Evolutionary conservation across 2,797 vertebrate genomes (phyloP).

Genomic region (Falco concolor): DNA sequence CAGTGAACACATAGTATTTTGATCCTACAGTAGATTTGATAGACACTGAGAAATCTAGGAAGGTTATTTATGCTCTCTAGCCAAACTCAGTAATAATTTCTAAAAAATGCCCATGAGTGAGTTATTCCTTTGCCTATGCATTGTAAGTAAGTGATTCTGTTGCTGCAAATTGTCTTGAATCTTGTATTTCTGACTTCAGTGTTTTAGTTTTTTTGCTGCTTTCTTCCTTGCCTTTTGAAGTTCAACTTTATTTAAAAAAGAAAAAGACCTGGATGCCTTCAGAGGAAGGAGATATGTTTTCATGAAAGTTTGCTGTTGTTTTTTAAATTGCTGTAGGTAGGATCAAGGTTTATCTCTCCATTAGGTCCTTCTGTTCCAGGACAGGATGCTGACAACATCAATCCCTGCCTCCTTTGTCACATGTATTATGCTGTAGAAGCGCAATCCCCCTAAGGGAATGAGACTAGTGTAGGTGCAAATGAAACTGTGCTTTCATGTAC

Average conservation of each 20-base stretch:
- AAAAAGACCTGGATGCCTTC: accelerated
- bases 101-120: neutral
- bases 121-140: neutral
- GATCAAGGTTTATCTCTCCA: neutral
- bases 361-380: neutral
- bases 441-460: neutral
- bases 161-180: neutral
- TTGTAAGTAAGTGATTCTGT: neutral
- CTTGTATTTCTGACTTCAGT: neutral
- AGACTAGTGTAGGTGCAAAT: neutral
- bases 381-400: neutral
- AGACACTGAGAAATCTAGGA: neutral
- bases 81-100: too few species aligned
- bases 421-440: accelerated
- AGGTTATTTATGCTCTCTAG: neutral
- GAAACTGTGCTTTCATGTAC: neutral
- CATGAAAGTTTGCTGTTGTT: neutral
- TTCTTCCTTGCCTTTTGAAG: neutral
- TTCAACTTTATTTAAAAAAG: neutral
- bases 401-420: neutral
- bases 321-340: neutral
- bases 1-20: neutral
- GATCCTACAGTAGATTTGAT: neutral
- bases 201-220: neutral
- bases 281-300: neutral